phyloP scores from a whole-genome alignment of 2,888 invertebrate genomes.

The Escarpia spicata region DNA sequence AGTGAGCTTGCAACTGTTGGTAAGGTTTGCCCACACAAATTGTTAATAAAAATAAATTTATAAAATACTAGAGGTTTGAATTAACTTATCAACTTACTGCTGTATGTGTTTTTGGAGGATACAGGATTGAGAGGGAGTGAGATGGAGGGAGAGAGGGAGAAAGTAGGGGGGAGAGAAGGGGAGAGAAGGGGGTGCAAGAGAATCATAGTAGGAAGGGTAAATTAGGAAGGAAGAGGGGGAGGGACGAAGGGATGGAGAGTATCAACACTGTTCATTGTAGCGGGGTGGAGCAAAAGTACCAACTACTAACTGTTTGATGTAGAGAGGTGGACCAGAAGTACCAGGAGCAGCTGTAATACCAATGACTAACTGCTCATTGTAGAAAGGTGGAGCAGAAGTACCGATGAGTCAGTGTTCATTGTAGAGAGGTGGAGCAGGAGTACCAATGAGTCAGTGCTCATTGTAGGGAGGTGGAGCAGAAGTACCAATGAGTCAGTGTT shows the following conservation, averaged over 20 bases:
- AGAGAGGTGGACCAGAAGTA: too few species aligned
- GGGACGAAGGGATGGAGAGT: background rate
- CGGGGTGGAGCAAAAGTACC: too few species aligned
- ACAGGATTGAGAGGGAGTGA: conserved; percentile 13
- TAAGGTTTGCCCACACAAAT: background rate
- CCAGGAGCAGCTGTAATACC: too few species aligned
- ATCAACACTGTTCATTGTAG: too few species aligned
- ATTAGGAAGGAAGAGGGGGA: background rate
- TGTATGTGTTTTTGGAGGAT: background rate
- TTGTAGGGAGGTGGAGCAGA: too few species aligned
- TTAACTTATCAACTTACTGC: too few species aligned
- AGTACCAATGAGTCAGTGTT: too few species aligned
- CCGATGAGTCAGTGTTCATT: background rate
- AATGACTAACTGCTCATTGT: background rate
- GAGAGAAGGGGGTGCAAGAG: background rate
- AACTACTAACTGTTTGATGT: too few species aligned
- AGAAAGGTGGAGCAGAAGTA: background rate
- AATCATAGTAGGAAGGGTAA: background rate
- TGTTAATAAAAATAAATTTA: too few species aligned
- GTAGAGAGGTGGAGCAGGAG: background rate
- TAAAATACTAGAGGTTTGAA: too few species aligned
- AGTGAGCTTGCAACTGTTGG: too few species aligned
- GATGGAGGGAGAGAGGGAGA: background rate
- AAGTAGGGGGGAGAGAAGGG: background rate
- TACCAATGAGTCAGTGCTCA: too few species aligned